phyloP scores from a whole-genome alignment of 2,797 vertebrate genomes.

The Crenuchus spilurus region DNA sequence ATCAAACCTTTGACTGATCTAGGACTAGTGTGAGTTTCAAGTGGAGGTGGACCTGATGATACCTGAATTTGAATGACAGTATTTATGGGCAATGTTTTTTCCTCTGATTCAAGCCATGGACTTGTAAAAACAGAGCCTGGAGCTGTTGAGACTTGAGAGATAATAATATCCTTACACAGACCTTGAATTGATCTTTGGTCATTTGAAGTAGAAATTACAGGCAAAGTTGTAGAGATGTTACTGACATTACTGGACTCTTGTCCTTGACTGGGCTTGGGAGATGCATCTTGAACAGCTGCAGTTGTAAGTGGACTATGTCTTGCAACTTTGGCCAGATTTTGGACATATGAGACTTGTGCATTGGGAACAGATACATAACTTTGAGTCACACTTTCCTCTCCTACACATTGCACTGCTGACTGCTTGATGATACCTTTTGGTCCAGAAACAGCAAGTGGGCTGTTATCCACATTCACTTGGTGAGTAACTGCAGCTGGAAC shows the following conservation, averaged over 20 bases:
- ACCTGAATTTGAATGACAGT: not conserved
- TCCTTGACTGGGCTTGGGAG: slow-evolving; percentile 22
- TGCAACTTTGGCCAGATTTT: not conserved
- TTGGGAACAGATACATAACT: not conserved
- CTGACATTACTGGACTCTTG: not conserved
- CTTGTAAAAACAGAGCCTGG: not conserved
- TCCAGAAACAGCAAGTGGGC: slow-evolving; percentile 26
- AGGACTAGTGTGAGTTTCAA: slow-evolving; percentile 27
- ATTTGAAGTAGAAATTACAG: not conserved
- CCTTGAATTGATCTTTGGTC: slow-evolving; percentile 12
- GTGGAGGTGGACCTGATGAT: slow-evolving; percentile 40
- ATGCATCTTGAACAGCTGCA: slow-evolving; percentile 6
- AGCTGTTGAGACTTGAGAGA: slow-evolving; percentile 7
- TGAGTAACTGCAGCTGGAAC: not conserved
- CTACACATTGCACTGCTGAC: slow-evolving; percentile 67
- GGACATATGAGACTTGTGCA: not conserved
- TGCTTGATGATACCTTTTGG: slow-evolving; percentile 60
- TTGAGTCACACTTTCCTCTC: slow-evolving; percentile 59
- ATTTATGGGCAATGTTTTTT: slow-evolving; percentile 16
- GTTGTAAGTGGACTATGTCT: not conserved
- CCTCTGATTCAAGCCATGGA: not conserved
- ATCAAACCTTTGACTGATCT: slow-evolving; percentile 42
- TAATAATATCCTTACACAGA: slow-evolving; percentile 14
- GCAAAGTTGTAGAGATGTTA: not conserved
- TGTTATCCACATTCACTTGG: slow-evolving; percentile 31